These are phyloP conservation scores for Plemyria rubiginata DNA, from an alignment of 2,888 invertebrate genomes.

Conservation along the genomic window DNA sequence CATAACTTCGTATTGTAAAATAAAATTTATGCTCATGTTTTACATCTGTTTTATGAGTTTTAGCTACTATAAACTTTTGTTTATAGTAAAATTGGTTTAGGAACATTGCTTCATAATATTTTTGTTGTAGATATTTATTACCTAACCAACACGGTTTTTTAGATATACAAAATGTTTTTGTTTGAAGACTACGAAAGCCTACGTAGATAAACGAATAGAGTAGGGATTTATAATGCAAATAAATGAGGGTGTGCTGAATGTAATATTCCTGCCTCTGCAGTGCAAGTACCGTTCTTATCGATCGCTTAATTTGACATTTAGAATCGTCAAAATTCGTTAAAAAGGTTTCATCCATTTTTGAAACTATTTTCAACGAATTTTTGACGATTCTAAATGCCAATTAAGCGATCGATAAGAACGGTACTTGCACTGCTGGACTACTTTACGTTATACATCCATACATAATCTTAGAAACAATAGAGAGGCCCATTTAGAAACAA, in stretches of 20 bases:
- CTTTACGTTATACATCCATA: too few relatives aligned
- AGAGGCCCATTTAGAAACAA: background rate
- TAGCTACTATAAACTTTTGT: background rate
- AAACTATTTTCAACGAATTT: too few relatives aligned
- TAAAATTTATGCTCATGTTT: background rate
- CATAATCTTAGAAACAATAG: background rate
- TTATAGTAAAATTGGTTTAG: constrained; percentile 16
- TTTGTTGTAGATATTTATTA: background rate
- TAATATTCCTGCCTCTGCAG: too few relatives aligned
- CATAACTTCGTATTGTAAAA: background rate
- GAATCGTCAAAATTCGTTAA: too few relatives aligned
- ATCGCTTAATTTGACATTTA: too few relatives aligned
- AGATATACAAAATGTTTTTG: background rate
- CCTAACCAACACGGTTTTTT: background rate
- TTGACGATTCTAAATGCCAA: too few relatives aligned
- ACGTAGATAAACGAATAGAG: background rate
- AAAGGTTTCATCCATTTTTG: too few relatives aligned
- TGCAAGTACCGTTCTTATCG: too few relatives aligned
- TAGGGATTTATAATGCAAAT: background rate
- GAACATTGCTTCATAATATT: constrained; percentile 8
- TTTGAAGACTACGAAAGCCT: background rate
- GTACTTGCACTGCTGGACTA: too few relatives aligned
- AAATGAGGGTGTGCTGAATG: too few relatives aligned
- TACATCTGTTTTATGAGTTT: constrained; percentile 5
- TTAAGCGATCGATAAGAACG: too few relatives aligned